phyloP scores from a whole-genome alignment of 2,797 vertebrate species.

The Trichosurus vulpecula region DNA sequence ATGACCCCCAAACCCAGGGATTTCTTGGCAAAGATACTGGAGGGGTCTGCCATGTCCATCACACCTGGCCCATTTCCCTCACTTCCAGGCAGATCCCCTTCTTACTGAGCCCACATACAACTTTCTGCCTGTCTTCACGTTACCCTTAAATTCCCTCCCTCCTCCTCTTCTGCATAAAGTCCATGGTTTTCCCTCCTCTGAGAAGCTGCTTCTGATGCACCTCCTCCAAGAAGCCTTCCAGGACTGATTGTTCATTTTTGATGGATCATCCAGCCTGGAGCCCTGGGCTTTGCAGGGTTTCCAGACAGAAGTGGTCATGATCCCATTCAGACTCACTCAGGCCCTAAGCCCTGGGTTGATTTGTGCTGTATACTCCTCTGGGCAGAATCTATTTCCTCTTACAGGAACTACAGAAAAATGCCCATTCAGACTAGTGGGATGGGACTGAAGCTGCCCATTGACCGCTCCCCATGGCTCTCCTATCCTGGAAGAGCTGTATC shows the following conservation, averaged over 20 bases:
- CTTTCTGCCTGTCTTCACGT: background rate
- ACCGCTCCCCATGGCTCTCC: background rate
- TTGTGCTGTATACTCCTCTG: background rate
- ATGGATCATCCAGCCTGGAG: background rate
- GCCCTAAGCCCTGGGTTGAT: background rate
- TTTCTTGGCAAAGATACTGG: background rate
- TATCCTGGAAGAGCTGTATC: background rate
- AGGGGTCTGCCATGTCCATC: background rate
- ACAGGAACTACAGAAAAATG: background rate
- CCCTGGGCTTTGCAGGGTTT: background rate
- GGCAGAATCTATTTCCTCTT: background rate
- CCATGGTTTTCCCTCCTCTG: background rate
- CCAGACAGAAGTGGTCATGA: background rate
- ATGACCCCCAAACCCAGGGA: background rate
- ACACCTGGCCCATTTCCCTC: background rate
- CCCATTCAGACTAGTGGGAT: background rate
- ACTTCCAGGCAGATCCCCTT: background rate
- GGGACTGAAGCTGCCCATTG: background rate
- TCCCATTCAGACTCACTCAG: background rate
- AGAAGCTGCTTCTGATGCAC: background rate
- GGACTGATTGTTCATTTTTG: background rate
- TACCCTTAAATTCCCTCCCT: background rate
- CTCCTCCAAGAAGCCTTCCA: background rate
- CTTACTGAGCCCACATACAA: background rate
- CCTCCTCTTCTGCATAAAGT: background rate